Evolutionary conservation across 2,797 vertebrate species (phyloP).

Genomic region (Oophaga sylvatica): DNA sequence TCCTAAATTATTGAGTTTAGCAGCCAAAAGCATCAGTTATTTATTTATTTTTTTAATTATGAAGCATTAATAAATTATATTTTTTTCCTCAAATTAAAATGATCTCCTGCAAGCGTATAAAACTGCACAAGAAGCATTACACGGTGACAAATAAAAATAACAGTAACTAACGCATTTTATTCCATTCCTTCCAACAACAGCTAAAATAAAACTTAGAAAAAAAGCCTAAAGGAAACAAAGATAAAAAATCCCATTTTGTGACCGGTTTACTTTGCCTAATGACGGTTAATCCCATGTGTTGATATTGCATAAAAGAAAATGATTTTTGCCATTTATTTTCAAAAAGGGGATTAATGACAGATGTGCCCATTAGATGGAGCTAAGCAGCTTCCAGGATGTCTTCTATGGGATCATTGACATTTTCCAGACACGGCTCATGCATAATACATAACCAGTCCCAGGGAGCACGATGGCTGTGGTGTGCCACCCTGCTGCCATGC

Average conservation of each 20-base stretch:
- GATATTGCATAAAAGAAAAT: slow-evolving; percentile 34
- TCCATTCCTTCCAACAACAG: neutral
- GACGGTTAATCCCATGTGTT: slow-evolving; percentile 19
- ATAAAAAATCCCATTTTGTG: neutral
- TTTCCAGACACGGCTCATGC: slow-evolving; percentile 62
- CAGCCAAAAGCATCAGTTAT: too few species aligned
- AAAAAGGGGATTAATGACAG: slow-evolving; percentile 43
- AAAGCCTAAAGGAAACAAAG: neutral
- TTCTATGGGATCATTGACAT: slow-evolving; percentile 46
- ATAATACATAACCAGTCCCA: slow-evolving; percentile 65
- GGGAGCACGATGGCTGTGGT: slow-evolving; percentile 60
- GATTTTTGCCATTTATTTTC: slow-evolving; percentile 3
- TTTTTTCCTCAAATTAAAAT: too few species aligned
- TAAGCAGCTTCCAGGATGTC: slow-evolving; percentile 64
- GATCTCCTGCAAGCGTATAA: too few species aligned
- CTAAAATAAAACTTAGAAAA: neutral
- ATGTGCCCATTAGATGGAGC: slow-evolving; percentile 64
- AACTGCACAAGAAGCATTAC: too few species aligned
- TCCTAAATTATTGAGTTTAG: too few species aligned
- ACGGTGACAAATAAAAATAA: too few species aligned
- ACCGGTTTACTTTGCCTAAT: slow-evolving; percentile 7
- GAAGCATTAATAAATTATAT: too few species aligned
- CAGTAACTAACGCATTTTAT: neutral
- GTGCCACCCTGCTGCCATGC: slow-evolving; percentile 67
- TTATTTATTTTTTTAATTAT: too few species aligned